phyloP scores from a whole-genome alignment of 2,113 vertebrate species.

The Myanophis thanlyinensis region DNA sequence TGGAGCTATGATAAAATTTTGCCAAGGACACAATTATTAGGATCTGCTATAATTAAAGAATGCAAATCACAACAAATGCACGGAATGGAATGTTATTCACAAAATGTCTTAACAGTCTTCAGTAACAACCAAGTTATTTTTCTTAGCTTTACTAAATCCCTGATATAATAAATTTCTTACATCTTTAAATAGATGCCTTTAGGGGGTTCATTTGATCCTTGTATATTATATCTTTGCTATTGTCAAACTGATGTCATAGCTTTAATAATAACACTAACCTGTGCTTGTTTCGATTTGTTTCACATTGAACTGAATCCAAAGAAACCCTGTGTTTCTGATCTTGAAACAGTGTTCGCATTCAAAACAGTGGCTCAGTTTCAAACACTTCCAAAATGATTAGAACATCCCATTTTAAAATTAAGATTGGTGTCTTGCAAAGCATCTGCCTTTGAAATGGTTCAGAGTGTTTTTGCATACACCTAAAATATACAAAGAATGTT shows the following conservation, averaged over 20 bases:
- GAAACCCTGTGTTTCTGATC: not conserved
- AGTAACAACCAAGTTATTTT: not conserved
- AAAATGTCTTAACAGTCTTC: not conserved
- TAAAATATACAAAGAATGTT: not conserved
- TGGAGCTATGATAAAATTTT: not conserved
- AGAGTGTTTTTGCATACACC: not conserved
- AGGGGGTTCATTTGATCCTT: not conserved
- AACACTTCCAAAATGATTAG: not conserved
- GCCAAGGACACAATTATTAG: not conserved
- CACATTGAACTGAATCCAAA: not conserved
- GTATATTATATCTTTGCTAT: not conserved
- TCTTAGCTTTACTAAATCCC: not conserved
- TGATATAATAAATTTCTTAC: not conserved
- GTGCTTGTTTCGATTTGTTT: not conserved
- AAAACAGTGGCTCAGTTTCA: not conserved
- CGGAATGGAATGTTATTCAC: not conserved
- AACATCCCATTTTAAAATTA: not conserved
- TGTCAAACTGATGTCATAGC: not conserved
- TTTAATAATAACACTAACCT: not conserved
- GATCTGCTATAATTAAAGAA: not conserved
- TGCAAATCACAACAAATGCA: not conserved
- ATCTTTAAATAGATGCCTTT: not conserved
- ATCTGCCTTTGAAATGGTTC: not conserved
- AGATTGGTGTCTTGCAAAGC: not conserved
- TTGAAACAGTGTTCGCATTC: not conserved